phyloP scores from a whole-genome alignment of 2,888 invertebrate species.

The Heliconius erato region DNA sequence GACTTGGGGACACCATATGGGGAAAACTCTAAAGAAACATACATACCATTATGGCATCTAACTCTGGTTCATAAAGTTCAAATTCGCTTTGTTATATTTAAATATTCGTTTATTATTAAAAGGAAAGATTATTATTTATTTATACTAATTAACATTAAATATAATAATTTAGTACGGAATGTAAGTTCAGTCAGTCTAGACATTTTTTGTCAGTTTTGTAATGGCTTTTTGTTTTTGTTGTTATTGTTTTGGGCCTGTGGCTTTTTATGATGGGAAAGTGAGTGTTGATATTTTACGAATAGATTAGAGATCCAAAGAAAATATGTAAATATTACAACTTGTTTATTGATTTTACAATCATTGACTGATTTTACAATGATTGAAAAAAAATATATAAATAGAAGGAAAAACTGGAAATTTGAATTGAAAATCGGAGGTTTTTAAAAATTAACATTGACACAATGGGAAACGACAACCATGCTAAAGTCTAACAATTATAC shows the following conservation, averaged over 20 bases:
- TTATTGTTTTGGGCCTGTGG: background rate
- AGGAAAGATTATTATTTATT: conserved; percentile 39
- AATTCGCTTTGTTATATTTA: background rate
- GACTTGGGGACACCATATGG: conserved; percentile 29
- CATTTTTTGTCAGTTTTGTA: background rate
- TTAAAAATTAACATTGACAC: too few species aligned
- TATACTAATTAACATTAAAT: conserved; percentile 33
- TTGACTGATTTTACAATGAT: too few species aligned
- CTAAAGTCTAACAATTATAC: too few species aligned
- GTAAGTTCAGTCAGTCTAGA: background rate
- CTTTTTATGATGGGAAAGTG: background rate
- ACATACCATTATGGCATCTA: conserved; percentile 13
- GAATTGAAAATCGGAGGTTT: too few species aligned
- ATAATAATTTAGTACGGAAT: conserved; percentile 11
- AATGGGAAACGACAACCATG: too few species aligned
- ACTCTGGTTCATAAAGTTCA: background rate
- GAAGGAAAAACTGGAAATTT: too few species aligned
- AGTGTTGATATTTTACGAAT: background rate
- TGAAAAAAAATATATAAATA: too few species aligned
- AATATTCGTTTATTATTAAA: conserved; percentile 40
- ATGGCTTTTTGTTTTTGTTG: background rate
- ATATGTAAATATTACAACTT: too few species aligned
- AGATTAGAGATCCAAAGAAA: too few species aligned
- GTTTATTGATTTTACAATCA: too few species aligned
- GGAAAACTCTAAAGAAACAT: background rate